Percentiles rank a stretch among this genome's conserved stretches.
phyloP scores from a whole-genome alignment of 2,797 vertebrate genomes.

The Propithecus perrieri region DNA sequence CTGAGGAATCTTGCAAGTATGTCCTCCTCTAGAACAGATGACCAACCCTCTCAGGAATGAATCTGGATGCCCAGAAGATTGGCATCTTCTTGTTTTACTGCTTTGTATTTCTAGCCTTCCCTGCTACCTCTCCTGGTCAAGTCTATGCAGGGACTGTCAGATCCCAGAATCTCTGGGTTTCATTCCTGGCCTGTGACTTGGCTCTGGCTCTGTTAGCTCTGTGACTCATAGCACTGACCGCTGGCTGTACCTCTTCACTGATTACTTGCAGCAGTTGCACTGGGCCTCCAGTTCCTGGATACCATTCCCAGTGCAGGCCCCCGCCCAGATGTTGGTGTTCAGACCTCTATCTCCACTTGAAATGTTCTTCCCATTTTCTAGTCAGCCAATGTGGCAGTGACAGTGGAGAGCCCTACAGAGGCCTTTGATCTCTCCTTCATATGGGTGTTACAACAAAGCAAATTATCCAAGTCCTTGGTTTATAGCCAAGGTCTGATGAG shows the following conservation, averaged over 20 bases:
- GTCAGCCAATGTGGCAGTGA: background rate
- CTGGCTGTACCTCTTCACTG: conserved; percentile 42
- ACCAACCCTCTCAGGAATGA: background rate
- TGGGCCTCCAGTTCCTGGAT: background rate
- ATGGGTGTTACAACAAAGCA: background rate
- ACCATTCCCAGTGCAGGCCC: background rate
- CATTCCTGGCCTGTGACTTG: conserved; percentile 4
- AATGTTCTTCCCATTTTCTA: conserved; percentile 29
- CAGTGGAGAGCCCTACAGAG: background rate
- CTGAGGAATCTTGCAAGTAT: background rate
- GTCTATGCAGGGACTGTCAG: background rate
- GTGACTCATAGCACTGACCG: conserved; percentile 31
- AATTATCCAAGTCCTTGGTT: conserved; percentile 14
- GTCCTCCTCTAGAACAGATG: background rate
- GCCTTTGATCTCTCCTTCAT: background rate
- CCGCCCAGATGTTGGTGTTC: background rate
- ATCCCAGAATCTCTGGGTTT: background rate
- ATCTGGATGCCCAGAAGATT: background rate
- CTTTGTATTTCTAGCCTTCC: background rate
- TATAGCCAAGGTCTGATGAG: background rate
- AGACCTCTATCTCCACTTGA: background rate
- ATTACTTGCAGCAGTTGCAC: conserved; percentile 18
- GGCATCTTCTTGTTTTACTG: background rate
- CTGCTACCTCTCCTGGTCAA: background rate
- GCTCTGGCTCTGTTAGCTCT: conserved; percentile 14